These are phyloP conservation scores for Cephus cinctus DNA, from an alignment of 1,140 invertebrate species.

Conservation along the genomic window DNA sequence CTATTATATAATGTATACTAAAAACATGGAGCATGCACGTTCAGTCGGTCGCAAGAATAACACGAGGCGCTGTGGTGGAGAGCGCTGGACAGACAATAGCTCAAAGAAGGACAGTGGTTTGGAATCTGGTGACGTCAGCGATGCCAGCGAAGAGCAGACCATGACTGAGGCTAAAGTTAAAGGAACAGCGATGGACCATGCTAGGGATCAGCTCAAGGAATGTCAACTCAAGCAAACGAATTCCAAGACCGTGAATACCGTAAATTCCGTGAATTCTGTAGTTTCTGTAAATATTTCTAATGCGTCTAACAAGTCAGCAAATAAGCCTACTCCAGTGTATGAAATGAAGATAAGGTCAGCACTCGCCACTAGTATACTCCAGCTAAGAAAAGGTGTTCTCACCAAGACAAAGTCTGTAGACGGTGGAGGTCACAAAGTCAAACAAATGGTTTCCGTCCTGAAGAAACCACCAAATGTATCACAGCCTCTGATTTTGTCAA, in stretches of 20 bases:
- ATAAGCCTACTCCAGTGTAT: slow-evolving; percentile 15
- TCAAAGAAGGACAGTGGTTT: slow-evolving; percentile 51
- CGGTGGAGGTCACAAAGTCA: slow-evolving; percentile 14
- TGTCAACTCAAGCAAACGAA: background rate
- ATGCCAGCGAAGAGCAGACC: slow-evolving; percentile 39
- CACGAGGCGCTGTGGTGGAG: no score
- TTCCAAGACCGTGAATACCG: background rate
- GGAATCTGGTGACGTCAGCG: slow-evolving; percentile 49
- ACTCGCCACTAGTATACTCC: slow-evolving; percentile 35
- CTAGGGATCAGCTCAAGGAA: background rate
- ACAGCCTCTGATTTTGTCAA: slow-evolving; percentile 10
- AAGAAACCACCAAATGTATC: slow-evolving; percentile 34
- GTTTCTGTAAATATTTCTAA: background rate
- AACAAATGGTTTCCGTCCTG: slow-evolving; percentile 47
- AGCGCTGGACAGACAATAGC: slow-evolving; percentile 27
- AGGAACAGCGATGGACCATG: background rate
- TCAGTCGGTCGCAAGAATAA: no score
- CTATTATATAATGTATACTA: slow-evolving; percentile 8
- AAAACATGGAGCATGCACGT: no score
- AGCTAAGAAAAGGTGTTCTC: slow-evolving; percentile 25
- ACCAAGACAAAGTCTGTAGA: slow-evolving; percentile 30
- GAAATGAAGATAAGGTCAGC: slow-evolving; percentile 41
- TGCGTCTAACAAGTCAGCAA: slow-evolving; percentile 2
- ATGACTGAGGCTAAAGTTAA: background rate
- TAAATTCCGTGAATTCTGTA: slow-evolving; percentile 2